These are phyloP conservation scores for Blera fallax DNA, from an alignment of 2,888 invertebrate species.

Conservation along the genomic window DNA sequence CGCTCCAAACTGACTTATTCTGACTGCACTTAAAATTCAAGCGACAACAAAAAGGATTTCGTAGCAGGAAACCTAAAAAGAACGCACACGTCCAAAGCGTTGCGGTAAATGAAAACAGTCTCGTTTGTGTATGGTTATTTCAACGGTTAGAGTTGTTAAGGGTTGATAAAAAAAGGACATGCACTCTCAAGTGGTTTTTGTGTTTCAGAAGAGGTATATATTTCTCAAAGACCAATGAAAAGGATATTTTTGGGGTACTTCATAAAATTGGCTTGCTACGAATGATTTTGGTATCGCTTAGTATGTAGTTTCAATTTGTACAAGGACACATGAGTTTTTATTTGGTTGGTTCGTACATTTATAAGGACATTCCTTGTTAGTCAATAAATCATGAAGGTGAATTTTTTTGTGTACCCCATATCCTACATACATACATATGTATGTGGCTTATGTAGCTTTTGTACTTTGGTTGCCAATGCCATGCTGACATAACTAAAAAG, in stretches of 20 bases:
- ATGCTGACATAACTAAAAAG: background rate
- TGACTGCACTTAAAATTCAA: conserved; percentile 41
- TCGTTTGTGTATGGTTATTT: background rate
- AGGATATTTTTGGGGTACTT: background rate
- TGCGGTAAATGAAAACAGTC: conserved; percentile 12
- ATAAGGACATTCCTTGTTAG: conserved; percentile 15
- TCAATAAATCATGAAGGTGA: conserved; percentile 51
- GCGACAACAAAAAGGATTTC: conserved; percentile 33
- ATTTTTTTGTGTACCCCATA: background rate
- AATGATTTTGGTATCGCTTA: conserved; percentile 50
- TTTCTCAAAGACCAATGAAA: background rate
- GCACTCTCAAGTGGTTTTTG: conserved; percentile 18
- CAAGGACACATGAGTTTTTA: background rate
- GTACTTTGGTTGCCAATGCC: conserved; percentile 1
- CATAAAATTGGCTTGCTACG: conserved; percentile 30
- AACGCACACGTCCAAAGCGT: background rate
- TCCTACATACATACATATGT: too few species aligned
- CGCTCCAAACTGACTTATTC: conserved; percentile 9
- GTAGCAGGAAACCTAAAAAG: background rate
- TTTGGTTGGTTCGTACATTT: conserved; percentile 7
- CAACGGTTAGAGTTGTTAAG: conserved; percentile 1
- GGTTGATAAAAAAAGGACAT: conserved; percentile 20
- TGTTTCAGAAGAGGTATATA: conserved; percentile 4
- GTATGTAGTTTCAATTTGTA: conserved; percentile 58
- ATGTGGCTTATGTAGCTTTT: conserved; percentile 21